A percentile compares a stretch with the other conserved stretches of the same genome.
phyloP scores from a whole-genome alignment of 2,888 invertebrate genomes.

The Isotomurus palustris region DNA sequence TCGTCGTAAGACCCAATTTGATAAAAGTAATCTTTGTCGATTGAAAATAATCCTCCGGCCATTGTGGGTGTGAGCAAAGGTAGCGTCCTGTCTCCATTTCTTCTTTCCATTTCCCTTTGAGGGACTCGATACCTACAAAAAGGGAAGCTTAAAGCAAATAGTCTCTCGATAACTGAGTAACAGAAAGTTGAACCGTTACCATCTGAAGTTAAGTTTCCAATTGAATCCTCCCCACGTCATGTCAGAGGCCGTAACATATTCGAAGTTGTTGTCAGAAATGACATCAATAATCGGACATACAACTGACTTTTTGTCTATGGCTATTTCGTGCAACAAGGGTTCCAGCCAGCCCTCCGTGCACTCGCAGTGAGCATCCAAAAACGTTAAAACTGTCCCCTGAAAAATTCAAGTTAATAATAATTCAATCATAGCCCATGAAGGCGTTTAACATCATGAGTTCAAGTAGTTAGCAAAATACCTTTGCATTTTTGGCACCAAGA shows the following conservation, averaged over 20 bases:
- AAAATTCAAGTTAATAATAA: slow-evolving; percentile 3
- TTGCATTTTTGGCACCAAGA: slow-evolving; percentile 80
- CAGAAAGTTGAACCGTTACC: slow-evolving; percentile 62
- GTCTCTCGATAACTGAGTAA: neutral
- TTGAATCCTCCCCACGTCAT: slow-evolving; percentile 99
- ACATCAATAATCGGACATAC: slow-evolving; percentile 99
- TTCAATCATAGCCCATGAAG: neutral
- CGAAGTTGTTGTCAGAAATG: slow-evolving; percentile 97
- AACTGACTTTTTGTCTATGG: slow-evolving; percentile 84
- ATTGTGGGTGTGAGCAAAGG: slow-evolving; percentile 94
- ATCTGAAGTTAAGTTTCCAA: slow-evolving; percentile 89
- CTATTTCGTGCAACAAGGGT: slow-evolving; percentile 85
- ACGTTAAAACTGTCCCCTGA: slow-evolving; percentile 86
- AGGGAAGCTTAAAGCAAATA: neutral
- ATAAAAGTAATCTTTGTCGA: slow-evolving; percentile 94
- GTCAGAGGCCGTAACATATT: slow-evolving; percentile 97
- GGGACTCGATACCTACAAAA: slow-evolving; percentile 86
- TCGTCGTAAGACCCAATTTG: slow-evolving; percentile 96
- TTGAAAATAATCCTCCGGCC: slow-evolving; percentile 76
- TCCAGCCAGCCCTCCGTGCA: slow-evolving; percentile 99
- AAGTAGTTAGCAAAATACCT: slow-evolving; percentile 25
- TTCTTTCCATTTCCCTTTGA: slow-evolving; percentile 88
- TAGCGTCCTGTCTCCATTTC: slow-evolving; percentile 86
- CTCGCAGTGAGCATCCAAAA: slow-evolving; percentile 97
- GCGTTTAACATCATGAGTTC: neutral